Evolutionary conservation across 1,140 invertebrate genomes (phyloP).

Genomic region (Trachymyrmex cornetzi): DNA sequence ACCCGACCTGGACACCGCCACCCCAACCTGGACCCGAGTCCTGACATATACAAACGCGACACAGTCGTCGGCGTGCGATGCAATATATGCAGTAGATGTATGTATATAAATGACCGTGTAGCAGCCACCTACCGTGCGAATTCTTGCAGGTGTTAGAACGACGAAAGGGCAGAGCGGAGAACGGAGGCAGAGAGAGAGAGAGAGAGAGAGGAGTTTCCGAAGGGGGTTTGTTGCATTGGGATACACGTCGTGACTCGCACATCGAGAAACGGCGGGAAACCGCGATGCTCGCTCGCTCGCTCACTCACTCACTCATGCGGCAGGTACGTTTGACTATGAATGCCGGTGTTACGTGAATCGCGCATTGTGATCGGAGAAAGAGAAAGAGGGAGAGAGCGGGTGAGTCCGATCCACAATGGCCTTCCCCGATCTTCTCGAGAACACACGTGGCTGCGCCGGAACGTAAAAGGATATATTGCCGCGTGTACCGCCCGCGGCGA

Average conservation of each 20-base stretch:
- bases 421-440: constrained; percentile 55
- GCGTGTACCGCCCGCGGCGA: constrained; percentile 63
- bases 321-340: constrained; percentile 68
- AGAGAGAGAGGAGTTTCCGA: constrained; percentile 31
- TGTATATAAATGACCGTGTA: constrained; percentile 53
- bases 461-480: constrained; percentile 62
- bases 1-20: constrained; percentile 32
- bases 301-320: constrained; percentile 43
- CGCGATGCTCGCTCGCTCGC: constrained; percentile 43
- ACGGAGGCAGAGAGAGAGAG: not conserved
- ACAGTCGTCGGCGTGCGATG: constrained; percentile 49
- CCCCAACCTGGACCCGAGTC: constrained; percentile 14
- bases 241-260: constrained; percentile 70
- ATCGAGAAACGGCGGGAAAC: constrained; percentile 62
- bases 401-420: constrained; percentile 51
- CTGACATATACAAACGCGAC: constrained; percentile 67
- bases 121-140: constrained; percentile 77
- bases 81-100: constrained; percentile 65
- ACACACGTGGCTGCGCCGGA: constrained; percentile 52
- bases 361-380: constrained; percentile 44
- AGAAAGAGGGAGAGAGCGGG: constrained; percentile 25
- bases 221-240: constrained; percentile 54
- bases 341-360: constrained; percentile 64
- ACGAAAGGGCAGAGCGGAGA: constrained; percentile 41
- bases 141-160: constrained; percentile 75